phyloP scores from a whole-genome alignment of 2,113 vertebrate genomes.

The Numida meleagris region DNA sequence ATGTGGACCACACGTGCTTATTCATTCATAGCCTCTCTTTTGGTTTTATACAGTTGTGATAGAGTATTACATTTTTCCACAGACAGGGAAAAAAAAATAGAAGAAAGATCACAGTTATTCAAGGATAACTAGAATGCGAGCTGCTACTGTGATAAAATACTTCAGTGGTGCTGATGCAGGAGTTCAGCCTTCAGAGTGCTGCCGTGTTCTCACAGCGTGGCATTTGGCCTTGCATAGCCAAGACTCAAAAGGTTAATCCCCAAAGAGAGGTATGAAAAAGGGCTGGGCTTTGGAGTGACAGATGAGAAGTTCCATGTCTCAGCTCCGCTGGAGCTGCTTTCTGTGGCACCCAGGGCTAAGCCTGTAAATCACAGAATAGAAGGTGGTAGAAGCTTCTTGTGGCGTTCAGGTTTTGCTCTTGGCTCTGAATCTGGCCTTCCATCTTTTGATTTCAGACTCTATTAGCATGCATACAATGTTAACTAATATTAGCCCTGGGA shows the following conservation, averaged over 20 bases:
- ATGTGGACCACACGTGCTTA: neutral
- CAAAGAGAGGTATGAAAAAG: neutral
- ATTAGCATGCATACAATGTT: neutral
- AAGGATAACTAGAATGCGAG: neutral
- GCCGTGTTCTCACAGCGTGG: neutral
- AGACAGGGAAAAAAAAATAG: neutral
- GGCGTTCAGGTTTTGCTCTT: neutral
- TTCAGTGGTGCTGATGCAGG: neutral
- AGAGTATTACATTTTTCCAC: neutral
- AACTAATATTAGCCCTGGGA: neutral
- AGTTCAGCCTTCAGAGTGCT: neutral
- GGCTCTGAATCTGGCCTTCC: neutral
- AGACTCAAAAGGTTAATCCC: neutral
- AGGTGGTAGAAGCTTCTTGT: neutral
- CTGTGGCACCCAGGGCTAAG: neutral
- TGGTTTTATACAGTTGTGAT: neutral
- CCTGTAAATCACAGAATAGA: neutral
- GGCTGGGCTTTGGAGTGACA: neutral
- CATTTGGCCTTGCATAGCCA: neutral
- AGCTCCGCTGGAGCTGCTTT: fast-evolving
- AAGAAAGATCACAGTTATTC: neutral
- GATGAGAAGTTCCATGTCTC: neutral
- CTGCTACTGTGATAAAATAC: neutral
- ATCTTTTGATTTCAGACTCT: neutral
- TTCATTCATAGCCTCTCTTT: neutral